Percentiles rank a stretch among this genome's conserved stretches.
Evolutionary conservation across 2,797 vertebrate genomes (phyloP).

Genomic region (Perodicticus potto): DNA sequence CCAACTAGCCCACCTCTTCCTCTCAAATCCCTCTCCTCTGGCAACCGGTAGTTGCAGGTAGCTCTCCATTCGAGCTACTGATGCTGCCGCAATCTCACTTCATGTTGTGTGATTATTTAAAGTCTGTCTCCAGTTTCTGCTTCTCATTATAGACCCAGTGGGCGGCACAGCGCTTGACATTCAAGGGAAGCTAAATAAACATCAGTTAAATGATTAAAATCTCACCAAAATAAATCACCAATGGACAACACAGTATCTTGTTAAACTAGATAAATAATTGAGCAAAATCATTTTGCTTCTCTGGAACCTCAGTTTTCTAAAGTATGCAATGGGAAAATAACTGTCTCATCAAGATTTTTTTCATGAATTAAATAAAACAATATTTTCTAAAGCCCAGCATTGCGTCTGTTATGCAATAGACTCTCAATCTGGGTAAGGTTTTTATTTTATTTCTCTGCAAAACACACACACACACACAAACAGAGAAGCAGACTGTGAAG

Average conservation of each 20-base stretch:
- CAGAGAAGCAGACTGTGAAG: neutral
- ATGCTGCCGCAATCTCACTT: neutral
- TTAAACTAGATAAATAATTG: neutral
- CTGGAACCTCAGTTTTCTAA: slow-evolving; percentile 35
- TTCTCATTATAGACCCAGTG: neutral
- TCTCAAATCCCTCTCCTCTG: neutral
- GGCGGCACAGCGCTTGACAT: neutral
- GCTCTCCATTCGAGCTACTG: neutral
- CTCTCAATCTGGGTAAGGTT: neutral
- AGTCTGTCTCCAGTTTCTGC: neutral
- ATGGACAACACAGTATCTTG: neutral
- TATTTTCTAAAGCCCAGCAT: neutral
- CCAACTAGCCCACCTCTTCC: neutral
- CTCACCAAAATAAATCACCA: neutral
- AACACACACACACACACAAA: neutral
- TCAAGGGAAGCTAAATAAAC: neutral
- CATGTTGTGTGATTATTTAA: neutral
- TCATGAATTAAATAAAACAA: slow-evolving; percentile 9
- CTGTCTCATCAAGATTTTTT: neutral
- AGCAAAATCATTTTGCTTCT: neutral
- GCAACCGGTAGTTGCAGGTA: neutral
- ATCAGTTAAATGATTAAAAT: slow-evolving; percentile 31
- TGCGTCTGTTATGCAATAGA: neutral
- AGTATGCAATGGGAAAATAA: neutral
- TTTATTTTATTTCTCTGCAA: slow-evolving; percentile 17